These are phyloP conservation scores for Psilopsiagon aurifrons DNA, from an alignment of 2,113 vertebrate species.

Conservation along the genomic window DNA sequence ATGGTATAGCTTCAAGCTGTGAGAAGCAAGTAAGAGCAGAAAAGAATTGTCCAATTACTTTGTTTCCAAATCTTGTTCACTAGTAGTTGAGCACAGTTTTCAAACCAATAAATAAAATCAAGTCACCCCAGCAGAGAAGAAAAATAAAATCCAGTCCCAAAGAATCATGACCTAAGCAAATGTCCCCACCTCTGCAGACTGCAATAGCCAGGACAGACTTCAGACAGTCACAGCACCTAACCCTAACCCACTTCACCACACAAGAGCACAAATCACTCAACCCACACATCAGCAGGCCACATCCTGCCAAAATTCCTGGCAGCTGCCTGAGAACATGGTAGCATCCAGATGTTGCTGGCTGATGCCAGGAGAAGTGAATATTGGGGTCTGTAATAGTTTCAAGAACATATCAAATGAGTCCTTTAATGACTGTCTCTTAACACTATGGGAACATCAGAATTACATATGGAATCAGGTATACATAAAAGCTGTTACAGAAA, in stretches of 20 bases:
- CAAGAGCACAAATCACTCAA: neutral
- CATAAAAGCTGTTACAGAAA: neutral
- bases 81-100: neutral
- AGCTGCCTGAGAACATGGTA: neutral
- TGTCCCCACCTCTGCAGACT: neutral
- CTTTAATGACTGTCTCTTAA: neutral
- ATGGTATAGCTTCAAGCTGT: neutral
- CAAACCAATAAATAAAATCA: neutral
- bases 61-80: neutral
- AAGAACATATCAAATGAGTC: neutral
- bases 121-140: rapidly evolving
- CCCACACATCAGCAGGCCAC: neutral
- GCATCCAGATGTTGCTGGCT: neutral
- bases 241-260: neutral
- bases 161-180: neutral
- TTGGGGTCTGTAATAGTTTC: neutral
- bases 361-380: neutral
- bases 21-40: neutral
- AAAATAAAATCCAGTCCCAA: neutral
- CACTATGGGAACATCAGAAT: neutral
- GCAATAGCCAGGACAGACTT: neutral
- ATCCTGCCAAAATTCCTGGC: neutral
- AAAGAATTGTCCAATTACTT: neutral
- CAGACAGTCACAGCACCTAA: neutral
- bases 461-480: neutral